These are phyloP conservation scores for Drosophila prolongata DNA, from an alignment of 2,888 invertebrate species.

Conservation along the genomic window DNA sequence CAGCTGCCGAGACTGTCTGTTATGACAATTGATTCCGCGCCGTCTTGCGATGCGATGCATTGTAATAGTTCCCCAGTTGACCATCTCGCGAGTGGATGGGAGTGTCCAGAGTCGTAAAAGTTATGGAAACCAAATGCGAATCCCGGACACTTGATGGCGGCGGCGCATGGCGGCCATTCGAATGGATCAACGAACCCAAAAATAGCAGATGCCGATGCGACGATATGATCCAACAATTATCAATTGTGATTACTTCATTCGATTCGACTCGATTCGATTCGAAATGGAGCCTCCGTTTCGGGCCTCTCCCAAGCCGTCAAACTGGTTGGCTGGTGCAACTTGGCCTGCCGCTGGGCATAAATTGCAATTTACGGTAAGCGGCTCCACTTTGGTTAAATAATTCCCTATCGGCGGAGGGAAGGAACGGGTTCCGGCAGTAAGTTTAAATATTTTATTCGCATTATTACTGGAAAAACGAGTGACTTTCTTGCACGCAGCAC, in stretches of 20 bases:
- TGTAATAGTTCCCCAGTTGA: slow-evolving; percentile 36
- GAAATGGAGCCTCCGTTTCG: slow-evolving; percentile 31
- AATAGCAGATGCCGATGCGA: slow-evolving; percentile 29
- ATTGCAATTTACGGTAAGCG: slow-evolving; percentile 73
- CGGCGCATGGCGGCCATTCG: slow-evolving; percentile 24
- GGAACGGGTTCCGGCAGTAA: slow-evolving; percentile 68
- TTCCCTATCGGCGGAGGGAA: slow-evolving; percentile 32
- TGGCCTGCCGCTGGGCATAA: slow-evolving; percentile 65
- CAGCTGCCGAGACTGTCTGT: slow-evolving; percentile 55
- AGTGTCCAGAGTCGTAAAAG: slow-evolving; percentile 48
- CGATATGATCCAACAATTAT: slow-evolving; percentile 29
- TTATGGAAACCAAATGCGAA: slow-evolving; percentile 54
- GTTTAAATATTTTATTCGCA: slow-evolving; percentile 62
- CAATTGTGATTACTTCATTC: slow-evolving; percentile 55
- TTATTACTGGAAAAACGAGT: slow-evolving; percentile 24
- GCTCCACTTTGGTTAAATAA: slow-evolving; percentile 43
- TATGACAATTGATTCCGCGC: slow-evolving; percentile 52
- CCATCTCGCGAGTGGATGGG: slow-evolving; percentile 35
- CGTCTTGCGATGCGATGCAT: slow-evolving; percentile 20
- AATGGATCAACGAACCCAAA: slow-evolving; percentile 56
- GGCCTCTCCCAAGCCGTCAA: slow-evolving; percentile 24
- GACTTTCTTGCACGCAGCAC: not conserved
- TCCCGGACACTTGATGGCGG: slow-evolving; percentile 38
- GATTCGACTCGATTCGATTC: slow-evolving; percentile 2
- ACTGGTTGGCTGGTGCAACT: slow-evolving; percentile 40